Evolutionary conservation across 2,113 vertebrate species (phyloP).

Genomic region (Formicarius rufipectus): DNA sequence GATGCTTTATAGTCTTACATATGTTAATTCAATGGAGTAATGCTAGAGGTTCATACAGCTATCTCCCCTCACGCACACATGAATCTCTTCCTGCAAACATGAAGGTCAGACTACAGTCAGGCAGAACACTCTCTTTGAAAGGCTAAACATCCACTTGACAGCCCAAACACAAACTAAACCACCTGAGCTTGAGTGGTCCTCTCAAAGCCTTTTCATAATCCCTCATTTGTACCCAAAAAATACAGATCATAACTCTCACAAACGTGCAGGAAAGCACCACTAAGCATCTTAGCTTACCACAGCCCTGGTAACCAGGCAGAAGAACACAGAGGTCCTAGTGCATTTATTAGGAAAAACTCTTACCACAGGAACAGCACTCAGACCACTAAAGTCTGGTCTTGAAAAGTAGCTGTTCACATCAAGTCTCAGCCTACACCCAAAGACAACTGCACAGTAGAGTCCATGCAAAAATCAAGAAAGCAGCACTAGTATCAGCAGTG

Average conservation of each 20-base stretch:
- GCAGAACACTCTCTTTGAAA: not conserved
- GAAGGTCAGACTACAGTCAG: not conserved
- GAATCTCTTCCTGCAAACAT: fast-evolving
- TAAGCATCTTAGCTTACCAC: not conserved
- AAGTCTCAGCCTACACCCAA: not conserved
- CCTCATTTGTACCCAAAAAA: not conserved
- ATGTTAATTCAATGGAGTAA: not conserved
- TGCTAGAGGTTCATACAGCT: not conserved
- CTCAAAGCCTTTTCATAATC: not conserved
- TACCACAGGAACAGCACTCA: not conserved
- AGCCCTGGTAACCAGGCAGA: not conserved
- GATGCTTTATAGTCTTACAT: not conserved
- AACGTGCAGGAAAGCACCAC: not conserved
- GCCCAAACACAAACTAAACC: not conserved
- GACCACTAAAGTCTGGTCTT: not conserved
- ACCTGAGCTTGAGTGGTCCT: not conserved
- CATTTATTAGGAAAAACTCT: not conserved
- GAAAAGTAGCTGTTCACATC: fast-evolving
- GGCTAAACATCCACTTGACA: not conserved
- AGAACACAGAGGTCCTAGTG: not conserved
- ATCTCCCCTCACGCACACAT: not conserved
- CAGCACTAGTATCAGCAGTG: not conserved
- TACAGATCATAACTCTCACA: fast-evolving
- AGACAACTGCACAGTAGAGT: not conserved
- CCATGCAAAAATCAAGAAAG: not conserved